Base-by-base conservation (phyloP, 1,140 invertebrate genomes). In the Cotesia vestalis region DNA sequence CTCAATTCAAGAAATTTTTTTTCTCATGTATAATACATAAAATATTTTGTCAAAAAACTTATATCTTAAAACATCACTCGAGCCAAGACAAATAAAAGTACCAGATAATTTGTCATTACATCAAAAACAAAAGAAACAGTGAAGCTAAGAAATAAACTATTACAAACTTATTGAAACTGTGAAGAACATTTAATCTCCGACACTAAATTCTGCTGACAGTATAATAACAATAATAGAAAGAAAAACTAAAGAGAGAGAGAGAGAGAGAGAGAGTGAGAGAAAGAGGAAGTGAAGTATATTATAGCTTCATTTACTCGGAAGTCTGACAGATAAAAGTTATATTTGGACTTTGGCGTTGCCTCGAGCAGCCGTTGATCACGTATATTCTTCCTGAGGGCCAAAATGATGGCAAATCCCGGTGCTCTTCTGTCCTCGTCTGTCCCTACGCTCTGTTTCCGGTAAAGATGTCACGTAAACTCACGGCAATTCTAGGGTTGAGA, bases 271-370 rank as follows among this genome's bases (percentile, higher is more conserved):
- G 38, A 51, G 17, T 20, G 5, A 46, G 40, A 52, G 11, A 51
- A 66, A 27, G 17, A 20, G 20, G 11, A 40, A 46, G 40, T 46
- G 11, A 46, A 46, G 40, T 46, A 35, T 36, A 64, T 11, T 40
- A 46, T 11, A 51, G 63, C 63, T 66, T 46, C 40, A 66, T 66
- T 66, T 66, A 40, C 38, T 38, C 35, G 63, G 46, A 38, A 46
- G 9, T 20, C n/a, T 27, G 63, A 66, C 63, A 46, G 63, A 66
- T 66, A 66, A 66, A 66, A 66, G 63, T 66, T 66, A 66, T 61
- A 34, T 66, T 66, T 52, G 34, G 17, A 52, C 17, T 66, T 66
- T 27, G 46, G 35, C 63, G 17, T n/a, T 46, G 63, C 63, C 63
- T 66, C 4, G 17, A 66, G 38, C 36, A 46, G 63, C 38, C 38